A percentile compares a stretch with the other conserved stretches of the same genome.
Evolutionary conservation across 2,888 invertebrate species (phyloP).

Genomic region (Pegoplata infirma): DNA sequence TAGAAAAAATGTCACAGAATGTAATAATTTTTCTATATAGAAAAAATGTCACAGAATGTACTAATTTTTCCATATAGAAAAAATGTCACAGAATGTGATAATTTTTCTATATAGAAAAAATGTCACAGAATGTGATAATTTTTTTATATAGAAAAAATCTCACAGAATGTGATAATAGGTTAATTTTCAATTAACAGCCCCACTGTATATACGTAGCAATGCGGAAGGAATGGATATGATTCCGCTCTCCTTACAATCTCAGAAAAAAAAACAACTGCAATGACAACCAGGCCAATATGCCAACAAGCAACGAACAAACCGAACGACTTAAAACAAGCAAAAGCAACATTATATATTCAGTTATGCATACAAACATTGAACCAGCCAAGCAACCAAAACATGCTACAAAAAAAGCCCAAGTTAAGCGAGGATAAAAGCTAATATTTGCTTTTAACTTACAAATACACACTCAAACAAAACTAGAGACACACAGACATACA

Average conservation of each 20-base stretch:
- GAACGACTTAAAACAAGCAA: neutral
- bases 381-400: constrained; percentile 49
- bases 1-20: too few relatives aligned
- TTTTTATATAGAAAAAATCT: too few relatives aligned
- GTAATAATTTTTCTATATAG: too few relatives aligned
- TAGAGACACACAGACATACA: neutral
- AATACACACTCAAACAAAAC: constrained; percentile 15
- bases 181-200: too few relatives aligned
- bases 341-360: constrained; percentile 56
- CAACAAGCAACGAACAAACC: constrained; percentile 44
- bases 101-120: too few relatives aligned
- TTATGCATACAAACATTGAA: constrained; percentile 58
- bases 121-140: too few relatives aligned
- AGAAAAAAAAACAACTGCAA: constrained; percentile 53
- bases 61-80: too few relatives aligned
- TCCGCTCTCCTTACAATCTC: too few relatives aligned
- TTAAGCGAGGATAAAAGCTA: constrained; percentile 59
- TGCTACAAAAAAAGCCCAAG: constrained; percentile 40
- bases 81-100: too few relatives aligned
- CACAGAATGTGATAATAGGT: too few relatives aligned
- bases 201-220: constrained; percentile 43
- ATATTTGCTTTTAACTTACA: constrained; percentile 55
- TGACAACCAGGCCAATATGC: constrained; percentile 59
- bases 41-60: too few relatives aligned
- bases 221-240: constrained; percentile 51